Base-by-base conservation (phyloP, 2,888 invertebrate species). In the Euzetes globulus region DNA sequence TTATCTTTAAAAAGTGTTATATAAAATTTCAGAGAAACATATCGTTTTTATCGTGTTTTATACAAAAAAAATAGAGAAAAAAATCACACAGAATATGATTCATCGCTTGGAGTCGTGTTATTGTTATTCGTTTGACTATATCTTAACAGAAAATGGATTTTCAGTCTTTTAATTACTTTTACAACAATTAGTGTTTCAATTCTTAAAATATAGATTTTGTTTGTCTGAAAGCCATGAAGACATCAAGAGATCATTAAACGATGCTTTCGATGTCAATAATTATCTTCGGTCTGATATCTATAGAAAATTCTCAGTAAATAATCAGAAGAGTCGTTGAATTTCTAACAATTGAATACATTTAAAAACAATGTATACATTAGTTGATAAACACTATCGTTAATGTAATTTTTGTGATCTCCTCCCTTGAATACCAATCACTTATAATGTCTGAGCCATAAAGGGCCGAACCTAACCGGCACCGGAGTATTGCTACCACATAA, bases 381-480 rank as follows among this genome's bases (percentile, higher is more conserved):
- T 55, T 55, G 55, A 55, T 25, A 25, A 55, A 55, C 55, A 55
- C 11, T 19, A 55, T 55, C 55, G 55, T 60, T 29, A 60, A 60
- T 60, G 6, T 22, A 58, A 58, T 60, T 15, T 27, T 11, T 9
- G 13, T 27, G 60, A 6, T 60, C 60, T 33, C 60, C 60, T 60
- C 60, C 60, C 60, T 60, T 60, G 60, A 60, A 60, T 60, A 60
- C 60, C 60, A 60, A 60, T 60, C 60, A 60, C 27, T 60, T 22
- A 60, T 60, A 29, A 29, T 60, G 17, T 11, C 27, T 25, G 25
- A 17, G 27, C 29, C 60, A 60, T 60, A 29, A 60, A 11, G 60
- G 60, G 60, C 60, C 60, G 60, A 60, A 29, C 60, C 60, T 60
- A 60, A 60, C 29, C n/a, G 60, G 60, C 29, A 60, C 47, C 22